Evolutionary conservation across 2,888 invertebrate species (phyloP), one percentile per base, ranked within the genome.

Genomic region (Protodeltote pygarga): DNA sequence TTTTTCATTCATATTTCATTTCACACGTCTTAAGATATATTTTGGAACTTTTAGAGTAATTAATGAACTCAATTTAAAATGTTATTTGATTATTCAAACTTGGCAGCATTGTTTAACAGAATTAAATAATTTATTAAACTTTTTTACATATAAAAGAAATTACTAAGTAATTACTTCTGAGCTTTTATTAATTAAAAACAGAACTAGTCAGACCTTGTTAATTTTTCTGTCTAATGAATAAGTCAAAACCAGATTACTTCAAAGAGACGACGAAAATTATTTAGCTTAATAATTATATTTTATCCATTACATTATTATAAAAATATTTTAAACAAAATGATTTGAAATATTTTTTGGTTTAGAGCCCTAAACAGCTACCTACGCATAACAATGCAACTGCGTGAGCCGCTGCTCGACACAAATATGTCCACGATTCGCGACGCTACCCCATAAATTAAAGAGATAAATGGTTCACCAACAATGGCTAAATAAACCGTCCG

Each of bases 381-480:
- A 66, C 59, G 41, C 44, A 54, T 70, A 66, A 83, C 81, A 85
- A 81, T 78, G 75, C 73, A 73, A 77, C 76, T 66, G 71, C 73
- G 61, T 70, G 63, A 75, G 54, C 69, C 64, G 71, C 66, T 59
- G 63, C 74, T 69, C 75, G 75, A 77, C 76, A 79, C 85, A 83
- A 87, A 87, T 85, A 84, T 85, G 88, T 83, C 83, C 75, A 68
- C 77, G 77, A 89, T 89, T 89, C 79, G 86, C 81, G 77, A 81
- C 85, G 85, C 80, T 83, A 76, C 76, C 76, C 85, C 86, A 89
- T 92, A 92, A 92, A 92, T 91, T 87, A 83, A 79, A 80, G 83
- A 90, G 89, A 92, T 92, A 92, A 90, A 91, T 90, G 89, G 87
- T 79, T 65, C 75, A 65, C 78, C 83, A 87, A 91, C 90, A 92